Evolutionary conservation across 64 coral and sea anemone species (phyloP).

Genomic region (Exaiptasia diaphana): DNA sequence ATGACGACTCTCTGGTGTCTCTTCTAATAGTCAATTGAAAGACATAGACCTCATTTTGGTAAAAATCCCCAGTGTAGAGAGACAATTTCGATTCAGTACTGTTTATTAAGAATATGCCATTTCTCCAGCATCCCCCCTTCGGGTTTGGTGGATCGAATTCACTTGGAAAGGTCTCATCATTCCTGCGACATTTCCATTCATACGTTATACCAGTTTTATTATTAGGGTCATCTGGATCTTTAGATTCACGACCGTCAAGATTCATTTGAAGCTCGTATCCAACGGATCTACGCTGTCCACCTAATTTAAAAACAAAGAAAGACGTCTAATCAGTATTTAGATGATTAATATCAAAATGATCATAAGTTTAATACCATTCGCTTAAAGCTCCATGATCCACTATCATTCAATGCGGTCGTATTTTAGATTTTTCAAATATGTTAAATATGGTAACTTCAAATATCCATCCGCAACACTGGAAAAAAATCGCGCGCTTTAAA

Average conservation of each 20-base stretch:
- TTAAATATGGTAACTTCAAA: too few species aligned
- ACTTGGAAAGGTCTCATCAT: constrained; percentile 44
- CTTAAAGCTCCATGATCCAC: background rate
- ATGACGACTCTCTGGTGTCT: constrained; percentile 17
- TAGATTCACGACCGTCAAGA: constrained; percentile 55
- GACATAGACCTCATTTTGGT: constrained; percentile 41
- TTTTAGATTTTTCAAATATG: too few species aligned
- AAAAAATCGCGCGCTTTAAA: too few species aligned
- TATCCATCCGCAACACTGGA: too few species aligned
- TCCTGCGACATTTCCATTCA: constrained; percentile 65
- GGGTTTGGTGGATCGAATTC: background rate
- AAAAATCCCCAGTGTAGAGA: constrained; percentile 62
- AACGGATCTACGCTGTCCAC: constrained; percentile 54
- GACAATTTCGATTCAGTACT: constrained; percentile 13
- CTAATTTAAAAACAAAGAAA: constrained; percentile 2
- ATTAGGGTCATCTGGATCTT: constrained; percentile 65
- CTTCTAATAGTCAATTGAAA: constrained; percentile 47
- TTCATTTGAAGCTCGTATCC: constrained; percentile 50
- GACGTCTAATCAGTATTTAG: background rate
- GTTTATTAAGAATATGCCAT: constrained; percentile 54
- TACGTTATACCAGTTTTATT: constrained; percentile 66
- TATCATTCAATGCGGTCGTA: too few species aligned
- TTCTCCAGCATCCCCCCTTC: constrained; percentile 70
- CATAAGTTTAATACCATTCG: background rate
- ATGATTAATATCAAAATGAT: background rate